Percentiles rank a stretch among this genome's conserved stretches.
Evolutionary conservation across 2,888 invertebrate species (phyloP).

Genomic region (Spodoptera picta): DNA sequence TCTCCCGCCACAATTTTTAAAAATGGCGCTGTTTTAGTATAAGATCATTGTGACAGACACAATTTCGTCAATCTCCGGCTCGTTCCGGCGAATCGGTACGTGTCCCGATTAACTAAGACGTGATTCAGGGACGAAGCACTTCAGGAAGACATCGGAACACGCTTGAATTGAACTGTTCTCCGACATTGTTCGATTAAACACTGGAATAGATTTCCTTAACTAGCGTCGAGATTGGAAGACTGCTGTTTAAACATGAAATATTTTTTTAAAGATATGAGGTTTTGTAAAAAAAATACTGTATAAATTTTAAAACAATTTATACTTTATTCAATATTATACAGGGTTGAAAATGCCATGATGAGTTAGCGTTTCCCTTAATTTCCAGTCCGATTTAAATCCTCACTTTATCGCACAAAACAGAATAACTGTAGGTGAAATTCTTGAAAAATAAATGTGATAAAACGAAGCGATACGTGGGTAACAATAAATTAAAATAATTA

Average conservation of each 20-base stretch:
- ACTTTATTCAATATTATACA: too few species aligned
- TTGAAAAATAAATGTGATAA: constrained; percentile 60
- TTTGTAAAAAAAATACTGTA: too few species aligned
- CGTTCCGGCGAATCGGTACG: constrained; percentile 62
- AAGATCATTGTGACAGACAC: constrained; percentile 58
- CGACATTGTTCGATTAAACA: constrained; percentile 28
- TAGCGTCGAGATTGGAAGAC: constrained; percentile 2
- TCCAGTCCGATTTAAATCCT: constrained; percentile 35
- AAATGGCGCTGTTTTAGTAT: constrained; percentile 14
- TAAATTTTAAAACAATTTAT: too few species aligned
- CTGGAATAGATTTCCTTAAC: constrained; percentile 11
- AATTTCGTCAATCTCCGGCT: constrained; percentile 74
- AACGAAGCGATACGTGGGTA: constrained; percentile 51
- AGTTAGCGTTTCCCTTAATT: constrained; percentile 41
- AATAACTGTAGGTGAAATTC: constrained; percentile 39
- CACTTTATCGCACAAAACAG: constrained; percentile 48
- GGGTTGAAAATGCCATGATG: constrained; percentile 31
- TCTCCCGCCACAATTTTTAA: not conserved
- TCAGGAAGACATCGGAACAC: constrained; percentile 67
- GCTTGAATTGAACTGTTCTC: constrained; percentile 57
- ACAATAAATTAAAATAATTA: constrained; percentile 82
- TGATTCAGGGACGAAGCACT: constrained; percentile 46
- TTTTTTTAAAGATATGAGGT: too few species aligned
- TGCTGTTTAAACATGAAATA: not conserved
- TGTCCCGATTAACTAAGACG: constrained; percentile 58